These are phyloP conservation scores for Archegozetes longisetosus DNA, from an alignment of 1,140 invertebrate genomes.

Conservation along the genomic window DNA sequence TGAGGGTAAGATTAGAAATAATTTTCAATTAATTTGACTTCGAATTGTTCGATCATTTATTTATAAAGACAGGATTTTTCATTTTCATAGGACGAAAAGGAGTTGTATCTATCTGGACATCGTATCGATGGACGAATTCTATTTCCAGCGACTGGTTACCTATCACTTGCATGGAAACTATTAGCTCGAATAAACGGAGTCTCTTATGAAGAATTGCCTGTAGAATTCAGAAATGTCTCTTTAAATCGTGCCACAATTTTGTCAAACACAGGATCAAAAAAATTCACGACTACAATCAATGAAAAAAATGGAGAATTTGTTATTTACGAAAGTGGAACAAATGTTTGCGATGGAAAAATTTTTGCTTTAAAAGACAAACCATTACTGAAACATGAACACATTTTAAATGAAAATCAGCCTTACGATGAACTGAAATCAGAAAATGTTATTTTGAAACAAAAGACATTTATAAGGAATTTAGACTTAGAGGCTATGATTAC, in stretches of 20 bases:
- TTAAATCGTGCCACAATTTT: conserved; percentile 82
- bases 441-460: conserved; percentile 36
- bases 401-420: no score
- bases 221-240: conserved; percentile 68
- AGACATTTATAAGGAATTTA: no score
- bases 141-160: no score
- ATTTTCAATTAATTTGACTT: no score
- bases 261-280: no score
- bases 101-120: no score
- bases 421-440: no score
- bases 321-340: conserved; percentile 67
- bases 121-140: no score
- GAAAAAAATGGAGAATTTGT: no score
- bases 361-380: conserved; percentile 25
- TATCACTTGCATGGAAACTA: conserved; percentile 76
- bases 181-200: conserved; percentile 69
- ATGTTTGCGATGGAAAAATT: conserved; percentile 62
- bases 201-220: conserved; percentile 43
- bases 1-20: no score
- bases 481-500: no score
- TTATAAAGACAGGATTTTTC: conserved; percentile 25
- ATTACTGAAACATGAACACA: conserved; percentile 7
- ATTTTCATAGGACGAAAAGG: background rate
- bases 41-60: conserved; percentile 58
- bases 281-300: conserved; percentile 71